Conservation (phyloP, 2,797 vertebrate species). For the Glossophaga mutica region DNA sequence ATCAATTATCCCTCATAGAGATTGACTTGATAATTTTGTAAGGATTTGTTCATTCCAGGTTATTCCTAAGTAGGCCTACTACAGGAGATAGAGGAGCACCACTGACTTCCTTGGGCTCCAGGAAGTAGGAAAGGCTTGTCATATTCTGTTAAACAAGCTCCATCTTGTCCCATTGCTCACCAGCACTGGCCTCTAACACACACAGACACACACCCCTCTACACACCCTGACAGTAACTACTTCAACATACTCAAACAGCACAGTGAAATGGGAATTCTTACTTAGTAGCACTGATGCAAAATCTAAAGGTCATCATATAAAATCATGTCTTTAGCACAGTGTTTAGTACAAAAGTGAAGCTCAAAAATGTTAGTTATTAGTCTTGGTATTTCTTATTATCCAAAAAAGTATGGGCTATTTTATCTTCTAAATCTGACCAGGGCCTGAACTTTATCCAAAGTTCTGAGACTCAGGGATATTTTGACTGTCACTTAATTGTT, state of each 20-base stretch:
- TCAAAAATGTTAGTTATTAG: neutral
- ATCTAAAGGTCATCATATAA: neutral
- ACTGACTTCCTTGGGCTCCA: neutral
- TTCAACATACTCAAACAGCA: neutral
- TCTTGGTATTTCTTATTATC: neutral
- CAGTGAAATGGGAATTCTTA: neutral
- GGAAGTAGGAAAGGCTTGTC: neutral
- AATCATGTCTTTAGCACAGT: neutral
- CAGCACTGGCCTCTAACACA: neutral
- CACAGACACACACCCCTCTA: neutral
- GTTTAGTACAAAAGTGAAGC: neutral
- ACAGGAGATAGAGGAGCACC: neutral
- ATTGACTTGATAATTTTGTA: neutral
- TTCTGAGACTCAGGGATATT: neutral
- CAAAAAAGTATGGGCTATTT: neutral
- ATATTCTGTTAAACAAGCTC: neutral
- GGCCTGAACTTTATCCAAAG: neutral
- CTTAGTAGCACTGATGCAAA: neutral
- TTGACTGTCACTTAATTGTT: neutral
- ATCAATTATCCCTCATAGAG: neutral
- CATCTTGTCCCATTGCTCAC: neutral
- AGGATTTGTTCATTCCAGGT: neutral
- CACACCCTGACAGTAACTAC: neutral
- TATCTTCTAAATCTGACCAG: neutral
- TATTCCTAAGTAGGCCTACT: neutral